These are phyloP conservation scores for Eristalis pertinax DNA, from an alignment of 2,888 invertebrate genomes.

Conservation along the genomic window DNA sequence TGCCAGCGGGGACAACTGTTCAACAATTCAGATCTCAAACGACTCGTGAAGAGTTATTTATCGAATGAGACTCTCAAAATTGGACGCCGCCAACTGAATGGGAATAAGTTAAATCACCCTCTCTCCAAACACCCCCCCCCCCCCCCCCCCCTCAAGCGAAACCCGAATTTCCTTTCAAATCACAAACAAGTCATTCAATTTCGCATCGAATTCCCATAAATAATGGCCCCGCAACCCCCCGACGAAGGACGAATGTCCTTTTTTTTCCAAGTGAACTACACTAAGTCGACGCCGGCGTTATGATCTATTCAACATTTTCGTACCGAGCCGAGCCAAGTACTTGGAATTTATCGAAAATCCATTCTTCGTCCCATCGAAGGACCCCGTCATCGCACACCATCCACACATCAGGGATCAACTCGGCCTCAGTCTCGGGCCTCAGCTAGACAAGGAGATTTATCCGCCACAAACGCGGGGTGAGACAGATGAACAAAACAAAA, in stretches of 20 bases:
- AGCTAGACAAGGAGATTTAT: slow-evolving; percentile 59
- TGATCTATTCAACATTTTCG: slow-evolving; percentile 62
- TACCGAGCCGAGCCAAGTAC: slow-evolving; percentile 47
- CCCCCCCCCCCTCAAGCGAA: not conserved
- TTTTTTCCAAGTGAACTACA: slow-evolving; percentile 19
- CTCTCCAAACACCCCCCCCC: not conserved
- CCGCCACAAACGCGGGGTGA: not conserved
- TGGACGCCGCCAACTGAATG: slow-evolving; percentile 18
- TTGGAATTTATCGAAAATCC: slow-evolving; percentile 66
- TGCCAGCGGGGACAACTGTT: not conserved
- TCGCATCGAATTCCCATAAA: slow-evolving; percentile 60
- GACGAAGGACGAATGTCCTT: slow-evolving; percentile 45
- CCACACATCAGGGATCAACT: slow-evolving; percentile 25
- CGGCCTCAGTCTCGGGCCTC: not conserved
- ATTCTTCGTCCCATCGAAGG: slow-evolving; percentile 21
- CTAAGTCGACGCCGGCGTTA: slow-evolving; percentile 31
- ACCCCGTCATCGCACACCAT: not conserved
- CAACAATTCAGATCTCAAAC: slow-evolving; percentile 24
- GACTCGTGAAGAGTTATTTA: slow-evolving; percentile 44
- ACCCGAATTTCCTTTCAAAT: slow-evolving; percentile 31
- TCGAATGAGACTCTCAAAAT: slow-evolving; percentile 6
- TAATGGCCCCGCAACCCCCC: slow-evolving; percentile 27
- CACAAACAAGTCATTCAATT: slow-evolving; percentile 68
- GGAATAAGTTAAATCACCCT: slow-evolving; percentile 26
- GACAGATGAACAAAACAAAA: not conserved